Evolutionary conservation across 2,797 vertebrate species (phyloP).

Genomic region (Emydoidea blandingii): DNA sequence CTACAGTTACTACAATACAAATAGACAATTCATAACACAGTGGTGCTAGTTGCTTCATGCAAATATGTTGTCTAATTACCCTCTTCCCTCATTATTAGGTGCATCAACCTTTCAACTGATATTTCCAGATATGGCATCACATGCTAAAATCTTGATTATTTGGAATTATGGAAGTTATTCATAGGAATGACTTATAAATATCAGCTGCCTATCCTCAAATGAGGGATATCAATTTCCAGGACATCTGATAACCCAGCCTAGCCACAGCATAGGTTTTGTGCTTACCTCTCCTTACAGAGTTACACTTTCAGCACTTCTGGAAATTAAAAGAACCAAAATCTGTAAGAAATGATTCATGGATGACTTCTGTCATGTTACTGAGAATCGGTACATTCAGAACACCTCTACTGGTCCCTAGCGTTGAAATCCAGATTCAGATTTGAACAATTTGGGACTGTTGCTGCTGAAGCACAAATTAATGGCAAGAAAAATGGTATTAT

Average conservation of each 20-base stretch:
- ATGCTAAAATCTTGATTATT: fast-evolving
- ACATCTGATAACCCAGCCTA: background rate
- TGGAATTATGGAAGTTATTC: background rate
- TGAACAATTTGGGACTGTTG: background rate
- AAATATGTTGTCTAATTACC: background rate
- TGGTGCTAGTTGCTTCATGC: background rate
- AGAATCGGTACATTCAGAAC: background rate
- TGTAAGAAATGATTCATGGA: background rate
- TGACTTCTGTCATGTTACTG: background rate
- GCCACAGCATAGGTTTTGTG: background rate
- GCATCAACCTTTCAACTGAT: background rate
- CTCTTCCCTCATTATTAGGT: background rate
- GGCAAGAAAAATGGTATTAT: background rate
- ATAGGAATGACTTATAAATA: background rate
- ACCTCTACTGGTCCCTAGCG: background rate
- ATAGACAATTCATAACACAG: background rate
- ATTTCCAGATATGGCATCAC: background rate
- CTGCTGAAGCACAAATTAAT: background rate
- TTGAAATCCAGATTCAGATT: background rate
- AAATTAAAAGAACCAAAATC: background rate
- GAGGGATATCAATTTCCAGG: background rate
- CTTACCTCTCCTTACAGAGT: background rate
- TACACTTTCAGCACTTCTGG: background rate
- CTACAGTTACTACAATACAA: background rate
- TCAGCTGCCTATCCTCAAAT: background rate